Percentiles rank a stretch among this genome's conserved stretches.
Conservation (phyloP, 2,888 invertebrate genomes). For the Amiota mariae region DNA sequence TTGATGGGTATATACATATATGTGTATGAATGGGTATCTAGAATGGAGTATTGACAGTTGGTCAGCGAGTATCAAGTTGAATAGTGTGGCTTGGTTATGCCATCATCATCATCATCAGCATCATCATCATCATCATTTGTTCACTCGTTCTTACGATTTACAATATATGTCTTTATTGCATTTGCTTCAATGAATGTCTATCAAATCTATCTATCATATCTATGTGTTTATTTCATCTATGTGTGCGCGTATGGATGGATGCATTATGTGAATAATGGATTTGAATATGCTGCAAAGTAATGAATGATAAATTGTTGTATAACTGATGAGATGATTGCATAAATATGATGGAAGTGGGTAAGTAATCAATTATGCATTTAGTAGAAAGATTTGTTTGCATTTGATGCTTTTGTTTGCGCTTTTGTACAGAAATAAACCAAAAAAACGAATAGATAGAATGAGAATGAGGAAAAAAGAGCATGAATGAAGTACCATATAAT, state of each 20-base stretch:
- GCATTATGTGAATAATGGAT: constrained; percentile 22
- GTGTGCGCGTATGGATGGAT: not conserved
- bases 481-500: too few species aligned
- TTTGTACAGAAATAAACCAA: not conserved
- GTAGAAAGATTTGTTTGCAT: constrained; percentile 40
- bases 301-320: too few species aligned
- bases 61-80: not conserved
- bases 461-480: not conserved
- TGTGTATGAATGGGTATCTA: not conserved
- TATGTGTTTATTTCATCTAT: too few species aligned
- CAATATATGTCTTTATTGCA: not conserved
- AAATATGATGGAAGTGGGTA: constrained; percentile 26
- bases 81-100: constrained; percentile 9
- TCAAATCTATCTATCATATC: not conserved
- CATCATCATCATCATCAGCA: constrained; percentile 20
- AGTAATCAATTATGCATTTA: constrained; percentile 64
- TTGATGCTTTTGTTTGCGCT: constrained; percentile 33
- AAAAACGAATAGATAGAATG: not conserved
- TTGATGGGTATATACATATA: constrained; percentile 2
- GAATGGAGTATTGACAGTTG: not conserved
- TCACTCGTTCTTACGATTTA: constrained; percentile 9
- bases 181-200: constrained; percentile 11
- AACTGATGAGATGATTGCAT: too few species aligned
- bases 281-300: constrained; percentile 5
- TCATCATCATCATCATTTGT: constrained; percentile 20